A percentile compares a stretch with the other conserved stretches of the same genome.
These are phyloP conservation scores for Brachyhypopomus occidentalis DNA, from an alignment of 2,113 vertebrate genomes.

Conservation along the genomic window DNA sequence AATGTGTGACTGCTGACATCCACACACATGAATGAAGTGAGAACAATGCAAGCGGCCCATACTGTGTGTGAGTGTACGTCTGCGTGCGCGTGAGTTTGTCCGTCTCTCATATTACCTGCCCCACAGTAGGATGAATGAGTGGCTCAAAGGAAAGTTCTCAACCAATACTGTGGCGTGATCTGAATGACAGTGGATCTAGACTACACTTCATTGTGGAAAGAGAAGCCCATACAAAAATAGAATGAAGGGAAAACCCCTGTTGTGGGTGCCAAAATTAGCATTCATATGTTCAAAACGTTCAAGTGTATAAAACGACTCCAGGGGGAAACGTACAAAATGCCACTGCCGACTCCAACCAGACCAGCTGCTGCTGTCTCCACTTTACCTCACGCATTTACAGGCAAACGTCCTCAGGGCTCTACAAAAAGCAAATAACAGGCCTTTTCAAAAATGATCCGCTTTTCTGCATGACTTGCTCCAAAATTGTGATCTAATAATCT, in stretches of 20 bases:
- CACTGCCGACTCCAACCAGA: background rate
- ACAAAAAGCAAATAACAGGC: too few species aligned
- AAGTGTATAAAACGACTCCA: too few species aligned
- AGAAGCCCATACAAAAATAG: too few species aligned
- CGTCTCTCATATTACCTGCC: constrained; percentile 45
- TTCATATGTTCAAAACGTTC: too few species aligned
- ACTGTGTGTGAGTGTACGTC: background rate
- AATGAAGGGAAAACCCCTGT: too few species aligned
- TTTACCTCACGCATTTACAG: too few species aligned
- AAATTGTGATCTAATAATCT: too few species aligned
- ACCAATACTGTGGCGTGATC: constrained; percentile 58
- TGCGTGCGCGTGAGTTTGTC: background rate
- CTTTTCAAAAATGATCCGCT: too few species aligned
- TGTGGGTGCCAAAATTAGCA: too few species aligned
- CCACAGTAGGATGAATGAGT: constrained; percentile 33
- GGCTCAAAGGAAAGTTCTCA: constrained; percentile 48
- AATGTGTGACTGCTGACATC: constrained; percentile 3
- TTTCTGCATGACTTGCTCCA: too few species aligned
- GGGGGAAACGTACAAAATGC: background rate
- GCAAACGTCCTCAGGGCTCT: too few species aligned
- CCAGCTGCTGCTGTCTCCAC: too few species aligned
- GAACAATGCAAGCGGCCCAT: constrained; percentile 17
- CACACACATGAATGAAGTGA: constrained; percentile 39
- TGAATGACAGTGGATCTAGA: constrained; percentile 41
- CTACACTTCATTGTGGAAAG: background rate